phyloP scores from a whole-genome alignment of 2,797 vertebrate species.

The Syndactyla subalaris region DNA sequence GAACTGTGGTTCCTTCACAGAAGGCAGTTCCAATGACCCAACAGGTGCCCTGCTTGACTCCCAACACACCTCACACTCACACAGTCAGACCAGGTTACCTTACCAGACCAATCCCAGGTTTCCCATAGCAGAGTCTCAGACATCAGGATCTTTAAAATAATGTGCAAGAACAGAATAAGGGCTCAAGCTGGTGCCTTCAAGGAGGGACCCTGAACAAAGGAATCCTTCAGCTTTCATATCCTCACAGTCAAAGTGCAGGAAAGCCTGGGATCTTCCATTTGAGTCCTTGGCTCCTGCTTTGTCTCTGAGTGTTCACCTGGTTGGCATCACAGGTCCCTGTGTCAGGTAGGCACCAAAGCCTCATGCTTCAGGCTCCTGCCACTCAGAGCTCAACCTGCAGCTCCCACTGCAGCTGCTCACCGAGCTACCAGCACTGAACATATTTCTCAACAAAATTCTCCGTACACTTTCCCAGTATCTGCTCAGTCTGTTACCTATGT shows the following conservation, averaged over 20 bases:
- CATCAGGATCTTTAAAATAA: not conserved
- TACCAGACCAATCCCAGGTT: rapidly evolving
- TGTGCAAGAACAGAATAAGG: not conserved
- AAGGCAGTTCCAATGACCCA: rapidly evolving
- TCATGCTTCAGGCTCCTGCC: not conserved
- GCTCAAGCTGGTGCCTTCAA: not conserved
- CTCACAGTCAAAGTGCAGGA: not conserved
- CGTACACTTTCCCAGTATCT: not conserved
- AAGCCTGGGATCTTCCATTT: not conserved
- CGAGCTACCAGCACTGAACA: rapidly evolving
- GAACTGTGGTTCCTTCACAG: not conserved
- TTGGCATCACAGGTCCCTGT: not conserved
- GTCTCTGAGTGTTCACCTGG: not conserved
- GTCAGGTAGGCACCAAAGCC: not conserved
- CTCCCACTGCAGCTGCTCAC: not conserved
- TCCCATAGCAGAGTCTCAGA: not conserved
- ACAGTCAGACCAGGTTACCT: not conserved
- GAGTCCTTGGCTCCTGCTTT: not conserved
- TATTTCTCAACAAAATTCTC: not conserved
- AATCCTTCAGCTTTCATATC: not conserved
- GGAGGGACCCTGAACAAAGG: not conserved
- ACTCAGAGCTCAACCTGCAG: rapidly evolving
- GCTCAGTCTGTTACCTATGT: not conserved
- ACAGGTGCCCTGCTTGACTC: not conserved
- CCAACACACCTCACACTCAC: not conserved